Conservation (phyloP, 1,140 invertebrate species). For the Bombus haemorrhoidalis region DNA sequence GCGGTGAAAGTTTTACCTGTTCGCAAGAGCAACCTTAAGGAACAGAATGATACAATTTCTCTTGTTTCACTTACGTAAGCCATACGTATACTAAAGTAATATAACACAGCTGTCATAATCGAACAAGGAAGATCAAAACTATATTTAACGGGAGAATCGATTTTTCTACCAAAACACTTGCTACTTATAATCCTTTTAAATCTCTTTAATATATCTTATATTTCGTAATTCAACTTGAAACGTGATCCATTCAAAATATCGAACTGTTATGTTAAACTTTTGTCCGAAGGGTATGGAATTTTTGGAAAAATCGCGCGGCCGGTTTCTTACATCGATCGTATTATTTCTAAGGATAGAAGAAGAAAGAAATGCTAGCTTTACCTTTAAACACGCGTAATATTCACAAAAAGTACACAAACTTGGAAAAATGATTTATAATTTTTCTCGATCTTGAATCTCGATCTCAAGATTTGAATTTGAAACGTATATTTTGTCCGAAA, state of each 20-base stretch:
- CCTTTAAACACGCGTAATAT: background rate
- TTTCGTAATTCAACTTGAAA: too few species aligned
- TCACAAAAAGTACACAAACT: background rate
- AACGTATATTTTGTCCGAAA: background rate
- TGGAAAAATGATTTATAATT: background rate
- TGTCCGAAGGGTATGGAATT: too few species aligned
- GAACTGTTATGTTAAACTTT: too few species aligned
- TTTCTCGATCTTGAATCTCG: too few species aligned
- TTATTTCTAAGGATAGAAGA: too few species aligned
- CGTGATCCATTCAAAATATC: too few species aligned
- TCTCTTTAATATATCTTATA: too few species aligned
- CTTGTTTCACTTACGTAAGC: conserved; percentile 63
- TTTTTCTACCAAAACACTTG: background rate
- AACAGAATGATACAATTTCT: conserved; percentile 73
- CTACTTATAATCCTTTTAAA: too few species aligned
- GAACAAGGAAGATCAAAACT: background rate
- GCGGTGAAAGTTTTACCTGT: conserved; percentile 72
- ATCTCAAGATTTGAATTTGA: background rate
- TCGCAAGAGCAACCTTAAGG: conserved; percentile 34
- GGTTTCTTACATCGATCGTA: too few species aligned
- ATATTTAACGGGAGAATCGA: background rate
- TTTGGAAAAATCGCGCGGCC: too few species aligned
- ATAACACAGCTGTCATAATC: background rate
- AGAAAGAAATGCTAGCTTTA: too few species aligned
- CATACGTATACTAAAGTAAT: background rate